These are phyloP conservation scores for Zeuzera pyrina DNA, from an alignment of 2,888 invertebrate species.

Conservation along the genomic window DNA sequence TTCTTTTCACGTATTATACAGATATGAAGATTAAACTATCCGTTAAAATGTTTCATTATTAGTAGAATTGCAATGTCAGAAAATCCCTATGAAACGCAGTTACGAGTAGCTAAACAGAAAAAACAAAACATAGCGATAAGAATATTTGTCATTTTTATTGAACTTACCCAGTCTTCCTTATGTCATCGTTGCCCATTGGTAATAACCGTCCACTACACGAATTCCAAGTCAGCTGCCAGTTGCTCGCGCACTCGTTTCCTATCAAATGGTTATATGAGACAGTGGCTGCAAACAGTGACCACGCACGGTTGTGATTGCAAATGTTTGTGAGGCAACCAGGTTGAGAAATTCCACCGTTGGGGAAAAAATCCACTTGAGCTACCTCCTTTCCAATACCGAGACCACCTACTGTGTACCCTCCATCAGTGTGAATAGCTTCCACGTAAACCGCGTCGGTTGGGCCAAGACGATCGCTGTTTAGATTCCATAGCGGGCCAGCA, in stretches of 20 bases:
- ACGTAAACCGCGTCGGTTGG: conserved; percentile 24
- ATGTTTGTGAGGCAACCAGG: conserved; percentile 32
- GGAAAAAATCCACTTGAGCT: conserved; percentile 72
- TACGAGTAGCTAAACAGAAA: too few relatives aligned
- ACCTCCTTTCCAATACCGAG: conserved; percentile 60
- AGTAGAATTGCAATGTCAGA: too few relatives aligned
- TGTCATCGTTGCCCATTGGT: conserved; percentile 32
- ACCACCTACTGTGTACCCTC: conserved; percentile 45
- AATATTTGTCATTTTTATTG: too few relatives aligned
- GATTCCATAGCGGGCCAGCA: conserved; percentile 49
- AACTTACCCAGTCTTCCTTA: conserved; percentile 35
- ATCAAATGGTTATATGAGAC: conserved; percentile 31
- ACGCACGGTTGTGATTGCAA: conserved; percentile 39
- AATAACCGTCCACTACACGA: conserved; percentile 27
- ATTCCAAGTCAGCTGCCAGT: conserved; percentile 23
- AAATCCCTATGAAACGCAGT: too few relatives aligned
- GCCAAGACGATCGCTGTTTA: conserved; percentile 9
- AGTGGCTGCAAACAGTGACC: conserved; percentile 33
- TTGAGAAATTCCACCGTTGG: conserved; percentile 61
- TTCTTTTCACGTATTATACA: too few relatives aligned
- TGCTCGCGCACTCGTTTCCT: conserved; percentile 24
- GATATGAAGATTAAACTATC: too few relatives aligned
- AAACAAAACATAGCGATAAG: too few relatives aligned
- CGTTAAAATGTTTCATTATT: too few relatives aligned
- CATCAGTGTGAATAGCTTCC: conserved; percentile 15